Percentiles rank a stretch among this genome's conserved stretches.
phyloP scores from a whole-genome alignment of 2,113 vertebrate genomes.

The Hepsetus odoe region DNA sequence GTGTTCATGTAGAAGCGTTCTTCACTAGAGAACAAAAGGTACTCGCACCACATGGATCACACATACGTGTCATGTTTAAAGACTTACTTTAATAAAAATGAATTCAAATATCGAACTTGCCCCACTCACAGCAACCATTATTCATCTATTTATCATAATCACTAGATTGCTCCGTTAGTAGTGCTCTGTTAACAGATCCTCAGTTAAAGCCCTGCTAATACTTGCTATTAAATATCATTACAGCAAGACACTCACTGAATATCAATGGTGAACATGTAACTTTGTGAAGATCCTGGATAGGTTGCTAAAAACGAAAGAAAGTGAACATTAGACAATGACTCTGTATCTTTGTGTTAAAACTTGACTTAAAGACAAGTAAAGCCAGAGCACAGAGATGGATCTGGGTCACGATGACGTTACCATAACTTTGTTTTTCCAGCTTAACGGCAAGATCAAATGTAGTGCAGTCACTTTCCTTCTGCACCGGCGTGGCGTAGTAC shows the following conservation, averaged over 20 bases:
- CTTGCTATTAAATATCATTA: background rate
- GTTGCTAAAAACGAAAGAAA: background rate
- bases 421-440: slow-evolving; percentile 24
- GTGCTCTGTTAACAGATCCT: no score
- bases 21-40: no score
- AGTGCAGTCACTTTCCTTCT: slow-evolving; percentile 72
- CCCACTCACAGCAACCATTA: no score
- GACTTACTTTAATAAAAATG: no score
- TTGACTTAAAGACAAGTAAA: no score
- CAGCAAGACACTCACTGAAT: slow-evolving; percentile 24
- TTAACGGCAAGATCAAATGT: slow-evolving; percentile 72
- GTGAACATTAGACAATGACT: background rate
- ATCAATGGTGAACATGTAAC: slow-evolving; percentile 33
- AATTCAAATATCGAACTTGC: no score
- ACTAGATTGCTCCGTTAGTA: no score
- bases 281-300: slow-evolving; percentile 12
- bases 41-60: no score
- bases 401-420: background rate
- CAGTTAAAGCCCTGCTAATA: no score
- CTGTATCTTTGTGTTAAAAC: background rate
- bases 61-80: no score
- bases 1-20: no score
- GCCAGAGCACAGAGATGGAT: background rate
- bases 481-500: slow-evolving; percentile 77
- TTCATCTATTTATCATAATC: no score